Evolutionary conservation across 1,140 invertebrate species (phyloP).

Genomic region (Drosophila teissieri): DNA sequence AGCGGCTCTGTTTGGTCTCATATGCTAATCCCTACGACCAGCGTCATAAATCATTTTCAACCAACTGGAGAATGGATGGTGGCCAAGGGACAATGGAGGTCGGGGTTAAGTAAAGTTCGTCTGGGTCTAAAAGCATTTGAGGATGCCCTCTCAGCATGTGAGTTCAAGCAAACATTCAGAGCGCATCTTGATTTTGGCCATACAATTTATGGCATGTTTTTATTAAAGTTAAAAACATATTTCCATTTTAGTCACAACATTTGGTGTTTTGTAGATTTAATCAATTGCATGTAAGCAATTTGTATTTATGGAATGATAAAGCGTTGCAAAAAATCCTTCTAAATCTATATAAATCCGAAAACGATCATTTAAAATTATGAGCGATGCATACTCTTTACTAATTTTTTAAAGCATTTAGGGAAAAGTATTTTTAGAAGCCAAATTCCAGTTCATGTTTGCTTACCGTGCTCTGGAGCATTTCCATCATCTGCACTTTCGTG

Average conservation of each 20-base stretch:
- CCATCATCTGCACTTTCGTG: neutral
- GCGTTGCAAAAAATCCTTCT: too few species aligned
- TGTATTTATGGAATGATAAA: too few species aligned
- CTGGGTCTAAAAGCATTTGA: constrained; percentile 65
- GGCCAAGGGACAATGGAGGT: constrained; percentile 17
- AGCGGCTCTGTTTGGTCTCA: constrained; percentile 74
- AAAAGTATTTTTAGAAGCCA: neutral
- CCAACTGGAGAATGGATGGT: constrained; percentile 35
- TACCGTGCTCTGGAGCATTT: neutral
- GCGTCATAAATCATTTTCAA: constrained; percentile 71
- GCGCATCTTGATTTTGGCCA: neutral
- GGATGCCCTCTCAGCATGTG: constrained; percentile 26
- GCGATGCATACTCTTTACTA: too few species aligned
- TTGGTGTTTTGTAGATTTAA: too few species aligned
- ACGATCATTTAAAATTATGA: too few species aligned
- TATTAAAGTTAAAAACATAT: neutral
- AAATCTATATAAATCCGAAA: too few species aligned
- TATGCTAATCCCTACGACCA: constrained; percentile 75
- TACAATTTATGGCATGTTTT: neutral
- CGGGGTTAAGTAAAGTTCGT: constrained; percentile 51
- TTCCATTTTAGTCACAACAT: too few species aligned
- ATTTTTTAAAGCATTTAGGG: too few species aligned
- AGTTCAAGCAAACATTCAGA: neutral
- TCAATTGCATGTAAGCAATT: too few species aligned
- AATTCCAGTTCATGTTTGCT: too few species aligned